A percentile compares a stretch with the other conserved stretches of the same genome.
Evolutionary conservation across 2,113 vertebrate species (phyloP).

Genomic region (Isichthys henryi): DNA sequence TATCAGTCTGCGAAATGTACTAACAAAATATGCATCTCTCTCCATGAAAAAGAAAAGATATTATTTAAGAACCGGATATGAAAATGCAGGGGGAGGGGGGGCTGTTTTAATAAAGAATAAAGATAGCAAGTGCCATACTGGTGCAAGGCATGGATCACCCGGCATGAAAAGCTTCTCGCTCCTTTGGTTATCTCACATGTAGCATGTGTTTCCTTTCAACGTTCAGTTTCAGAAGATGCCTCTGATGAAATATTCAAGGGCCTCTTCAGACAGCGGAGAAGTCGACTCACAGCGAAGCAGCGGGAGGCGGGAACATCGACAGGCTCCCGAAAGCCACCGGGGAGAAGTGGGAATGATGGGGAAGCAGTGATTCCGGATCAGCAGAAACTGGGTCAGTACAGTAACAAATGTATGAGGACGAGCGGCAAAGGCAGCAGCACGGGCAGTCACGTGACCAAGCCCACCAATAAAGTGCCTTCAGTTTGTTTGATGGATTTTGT

Average conservation of each 20-base stretch:
- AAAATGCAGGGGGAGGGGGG: neutral
- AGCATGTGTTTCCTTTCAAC: conserved; percentile 13
- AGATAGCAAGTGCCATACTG: neutral
- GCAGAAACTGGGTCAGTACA: neutral
- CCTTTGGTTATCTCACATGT: conserved; percentile 6
- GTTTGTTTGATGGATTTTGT: neutral
- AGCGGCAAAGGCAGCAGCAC: neutral
- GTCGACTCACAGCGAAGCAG: neutral
- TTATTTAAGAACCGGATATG: neutral
- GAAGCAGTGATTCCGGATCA: neutral
- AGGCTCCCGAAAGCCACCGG: neutral
- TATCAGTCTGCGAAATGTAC: neutral
- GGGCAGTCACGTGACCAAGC: neutral
- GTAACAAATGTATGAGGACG: neutral
- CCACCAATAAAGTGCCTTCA: neutral
- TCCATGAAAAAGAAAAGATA: neutral
- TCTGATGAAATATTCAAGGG: conserved; percentile 22
- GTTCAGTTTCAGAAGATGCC: conserved; percentile 14
- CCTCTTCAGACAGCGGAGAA: neutral
- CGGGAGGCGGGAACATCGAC: neutral
- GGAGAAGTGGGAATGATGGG: neutral
- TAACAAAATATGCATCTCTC: neutral
- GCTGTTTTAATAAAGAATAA: neutral
- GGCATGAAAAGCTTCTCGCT: neutral
- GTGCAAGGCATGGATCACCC: neutral